Conservation (phyloP, 1,140 invertebrate species). For the Drosophila hydei region DNA sequence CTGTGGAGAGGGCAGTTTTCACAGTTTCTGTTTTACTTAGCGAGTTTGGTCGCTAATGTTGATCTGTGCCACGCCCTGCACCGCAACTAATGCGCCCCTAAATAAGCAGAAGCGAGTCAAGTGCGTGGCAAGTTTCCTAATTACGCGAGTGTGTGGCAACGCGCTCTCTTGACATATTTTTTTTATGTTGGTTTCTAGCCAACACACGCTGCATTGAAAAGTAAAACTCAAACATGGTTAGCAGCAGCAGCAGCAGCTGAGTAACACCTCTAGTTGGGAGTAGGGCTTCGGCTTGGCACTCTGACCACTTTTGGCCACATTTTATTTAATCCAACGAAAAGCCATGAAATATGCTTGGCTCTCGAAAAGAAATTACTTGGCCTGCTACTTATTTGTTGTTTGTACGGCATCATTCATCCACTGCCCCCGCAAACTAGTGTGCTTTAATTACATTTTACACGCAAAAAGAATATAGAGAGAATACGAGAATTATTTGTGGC, state of each 20-base stretch:
- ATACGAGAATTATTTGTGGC: conserved; percentile 41
- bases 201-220: conserved; percentile 46
- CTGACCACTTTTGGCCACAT: conserved; percentile 34
- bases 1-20: neutral
- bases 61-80: conserved; percentile 16
- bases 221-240: conserved; percentile 33
- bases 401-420: conserved; percentile 29
- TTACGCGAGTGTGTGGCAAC: conserved; percentile 43
- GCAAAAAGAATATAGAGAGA: conserved; percentile 5
- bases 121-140: conserved; percentile 76
- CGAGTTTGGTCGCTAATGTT: conserved; percentile 39
- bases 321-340: conserved; percentile 42
- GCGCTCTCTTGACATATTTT: conserved; percentile 71
- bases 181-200: conserved; percentile 45
- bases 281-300: conserved; percentile 5
- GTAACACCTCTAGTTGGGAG: neutral
- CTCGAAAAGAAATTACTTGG: conserved; percentile 41
- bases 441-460: conserved; percentile 57
- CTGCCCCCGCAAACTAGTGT: neutral
- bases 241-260: neutral
- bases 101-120: conserved; percentile 58
- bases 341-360: conserved; percentile 38
- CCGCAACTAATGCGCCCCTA: neutral
- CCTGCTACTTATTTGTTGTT: conserved; percentile 40
- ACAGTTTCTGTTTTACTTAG: conserved; percentile 39